Evolutionary conservation across 2,888 invertebrate species (phyloP), one percentile per base, ranked within the genome.

Genomic region (Andrena marginata): DNA sequence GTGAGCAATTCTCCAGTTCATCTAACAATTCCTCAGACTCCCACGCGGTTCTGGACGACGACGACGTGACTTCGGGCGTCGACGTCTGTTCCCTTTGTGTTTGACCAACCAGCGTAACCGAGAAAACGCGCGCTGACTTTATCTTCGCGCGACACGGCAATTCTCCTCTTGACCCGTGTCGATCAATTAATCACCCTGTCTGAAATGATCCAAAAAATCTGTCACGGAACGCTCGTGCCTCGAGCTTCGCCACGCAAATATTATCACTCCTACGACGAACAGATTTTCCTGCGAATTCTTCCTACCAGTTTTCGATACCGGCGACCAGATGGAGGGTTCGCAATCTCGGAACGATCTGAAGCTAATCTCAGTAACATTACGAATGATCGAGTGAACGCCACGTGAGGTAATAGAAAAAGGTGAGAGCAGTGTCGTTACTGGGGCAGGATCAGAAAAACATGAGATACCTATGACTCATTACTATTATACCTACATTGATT

Each of bases 1-100:
- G 88, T 89, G 78, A 87, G 84, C 88, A 89, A 88, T 88, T 88
- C 88, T 88, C 87, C 87, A 79, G 88, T 88, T 89, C 87, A 86
- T 88, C 89, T 87, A 88, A 89, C 88, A 89, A 88, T 88, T 87
- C 89, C 84, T 82, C 80, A 67, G 71, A 88, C 88, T 89, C 89
- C 88, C 82, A 88, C 88, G 84, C 89, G 84, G 80, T 81, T 59
- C 78, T 56, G 77, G 68, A 74, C 80, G 80, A 80, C 80, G 77
- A 73, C 77, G 80, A 86, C 85, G 88, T 84, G 85, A 88, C 89
- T 85, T 65, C 78, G 77, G 85, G 85, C 85, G 82, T 85, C 89
- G 87, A 85, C 74, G 89, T 85, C 75, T 77, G 85, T 81, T 80
- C 71, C 85, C 88, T 88, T 88, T 88, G 88, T 88, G 84, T 78